These are phyloP conservation scores for Aphrophora alni DNA, from an alignment of 2,888 invertebrate genomes.

Conservation along the genomic window DNA sequence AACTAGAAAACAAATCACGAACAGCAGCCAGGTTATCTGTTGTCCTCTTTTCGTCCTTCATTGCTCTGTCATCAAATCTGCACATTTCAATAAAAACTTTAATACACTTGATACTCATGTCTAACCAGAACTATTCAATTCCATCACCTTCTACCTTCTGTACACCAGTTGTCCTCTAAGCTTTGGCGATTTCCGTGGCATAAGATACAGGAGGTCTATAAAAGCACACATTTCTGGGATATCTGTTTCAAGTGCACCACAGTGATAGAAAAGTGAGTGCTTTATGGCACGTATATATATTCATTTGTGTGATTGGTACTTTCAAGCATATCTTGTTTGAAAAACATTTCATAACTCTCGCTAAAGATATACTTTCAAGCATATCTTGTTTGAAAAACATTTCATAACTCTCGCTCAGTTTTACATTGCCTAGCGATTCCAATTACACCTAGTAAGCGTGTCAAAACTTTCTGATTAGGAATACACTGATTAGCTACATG, in stretches of 20 bases:
- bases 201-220: background rate
- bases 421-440: background rate
- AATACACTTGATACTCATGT: background rate
- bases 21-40: constrained; percentile 11
- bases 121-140: background rate
- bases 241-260: background rate
- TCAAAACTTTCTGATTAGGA: background rate
- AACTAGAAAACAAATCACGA: constrained; percentile 10
- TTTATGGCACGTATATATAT: no score
- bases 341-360: background rate
- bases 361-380: no score
- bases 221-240: constrained; percentile 10
- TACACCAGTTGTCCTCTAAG: background rate
- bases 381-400: no score
- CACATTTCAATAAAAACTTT: background rate
- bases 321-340: background rate
- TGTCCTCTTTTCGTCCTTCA: no score
- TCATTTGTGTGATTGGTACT: background rate
- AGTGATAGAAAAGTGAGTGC: background rate
- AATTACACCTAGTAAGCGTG: background rate
- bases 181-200: background rate
- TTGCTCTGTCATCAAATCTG: background rate
- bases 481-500: no score
- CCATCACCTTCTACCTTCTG: background rate
- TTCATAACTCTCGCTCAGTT: background rate